Evolutionary conservation across 2,113 vertebrate genomes (phyloP), one percentile per base, ranked within the genome.

Genomic region (Amblyornis subalaris): DNA sequence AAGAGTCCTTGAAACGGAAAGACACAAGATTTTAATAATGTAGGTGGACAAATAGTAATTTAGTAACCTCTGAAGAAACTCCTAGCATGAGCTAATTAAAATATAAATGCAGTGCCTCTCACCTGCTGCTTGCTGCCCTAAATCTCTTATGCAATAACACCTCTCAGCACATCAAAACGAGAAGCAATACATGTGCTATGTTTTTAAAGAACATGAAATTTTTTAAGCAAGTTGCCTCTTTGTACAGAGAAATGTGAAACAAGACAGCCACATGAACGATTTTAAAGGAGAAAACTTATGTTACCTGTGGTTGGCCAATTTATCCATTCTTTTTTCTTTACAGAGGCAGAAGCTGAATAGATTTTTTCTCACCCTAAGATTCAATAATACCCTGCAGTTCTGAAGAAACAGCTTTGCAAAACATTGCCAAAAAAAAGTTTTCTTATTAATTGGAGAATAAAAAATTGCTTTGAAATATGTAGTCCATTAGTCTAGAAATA

Each of bases 11-110:
- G 62, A 75, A 94, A 85, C 0, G 1, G 35, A 89, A 93, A 83
- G 51, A 61, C 62, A 50, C 0, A 3, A 74, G 45, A 61, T 88
- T 92, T 89, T 96, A 94, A 95, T 79, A 53, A 92, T 26, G 87
- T 93, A 84, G 77, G 95, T 85, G 91, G 91, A 94, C 73, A 92
- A 92, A 94, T 31, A 79, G 25, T 91, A 89, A 95, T 94, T 94
- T 90, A 81, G n/a, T 72, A 85, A 76, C 89, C 89, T 84, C 80
- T 93, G 74, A 87, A 93, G 87, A 85, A 92, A 91, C 58, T 66
- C 84, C 42, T 92, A 67, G 70, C 84, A 82, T 85, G 58, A 95
- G 50, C 36, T 89, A 92, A 96, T 96, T 95, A 96, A 94, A 96
- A 92, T 89, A 94, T 65, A 79, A 94, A 89, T 73, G 73, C 54